Percentiles rank a stretch among this genome's conserved stretches.
phyloP scores from a whole-genome alignment of 2,113 vertebrate species.

The Solenodon paradoxus region DNA sequence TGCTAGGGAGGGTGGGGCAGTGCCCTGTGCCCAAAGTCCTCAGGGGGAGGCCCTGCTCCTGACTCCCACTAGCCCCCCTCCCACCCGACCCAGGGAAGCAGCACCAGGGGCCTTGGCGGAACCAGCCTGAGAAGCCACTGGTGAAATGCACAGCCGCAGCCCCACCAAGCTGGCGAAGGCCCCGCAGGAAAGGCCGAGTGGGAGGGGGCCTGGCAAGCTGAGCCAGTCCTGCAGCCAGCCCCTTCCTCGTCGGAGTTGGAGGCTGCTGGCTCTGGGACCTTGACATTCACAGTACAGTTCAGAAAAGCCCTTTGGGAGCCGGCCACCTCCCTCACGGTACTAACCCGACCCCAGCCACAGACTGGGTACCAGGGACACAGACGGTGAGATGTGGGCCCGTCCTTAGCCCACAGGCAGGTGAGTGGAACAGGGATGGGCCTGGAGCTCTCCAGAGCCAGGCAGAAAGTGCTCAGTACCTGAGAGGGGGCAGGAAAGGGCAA shows the following conservation, averaged over 20 bases:
- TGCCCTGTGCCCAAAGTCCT: neutral
- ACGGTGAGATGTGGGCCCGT: neutral
- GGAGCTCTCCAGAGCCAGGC: constrained; percentile 24
- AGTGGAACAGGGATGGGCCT: neutral
- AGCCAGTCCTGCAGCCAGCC: neutral
- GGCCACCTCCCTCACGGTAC: neutral
- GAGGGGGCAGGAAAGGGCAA: neutral
- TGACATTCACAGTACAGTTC: neutral
- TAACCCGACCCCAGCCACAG: neutral
- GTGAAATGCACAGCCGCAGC: neutral
- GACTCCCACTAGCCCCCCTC: neutral
- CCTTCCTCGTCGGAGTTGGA: neutral
- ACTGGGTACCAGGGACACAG: neutral
- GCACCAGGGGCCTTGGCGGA: constrained; percentile 48
- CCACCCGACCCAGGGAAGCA: constrained; percentile 9
- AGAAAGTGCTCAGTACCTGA: constrained; percentile 51
- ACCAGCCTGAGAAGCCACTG: neutral
- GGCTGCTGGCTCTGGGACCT: neutral
- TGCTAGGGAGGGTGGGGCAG: neutral
- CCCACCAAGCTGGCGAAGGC: neutral
- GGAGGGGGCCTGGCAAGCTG: neutral
- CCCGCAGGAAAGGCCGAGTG: neutral
- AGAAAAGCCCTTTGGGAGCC: neutral
- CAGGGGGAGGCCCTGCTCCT: neutral
- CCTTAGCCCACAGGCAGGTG: neutral